A percentile compares a stretch with the other conserved stretches of the same genome.
These are phyloP conservation scores for Gila robusta DNA, from an alignment of 2,797 vertebrate genomes.

Conservation along the genomic window DNA sequence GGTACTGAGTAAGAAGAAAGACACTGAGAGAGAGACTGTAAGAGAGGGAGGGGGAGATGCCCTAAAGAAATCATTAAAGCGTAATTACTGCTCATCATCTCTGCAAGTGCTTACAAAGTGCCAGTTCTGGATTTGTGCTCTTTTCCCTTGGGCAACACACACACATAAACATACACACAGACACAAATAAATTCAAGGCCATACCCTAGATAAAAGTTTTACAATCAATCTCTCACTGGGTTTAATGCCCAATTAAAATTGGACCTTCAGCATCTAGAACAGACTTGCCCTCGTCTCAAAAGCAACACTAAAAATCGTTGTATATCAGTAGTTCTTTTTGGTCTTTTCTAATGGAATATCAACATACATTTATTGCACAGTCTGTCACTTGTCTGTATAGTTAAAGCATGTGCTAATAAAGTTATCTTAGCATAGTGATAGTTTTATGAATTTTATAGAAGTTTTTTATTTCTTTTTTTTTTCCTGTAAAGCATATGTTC, in stretches of 20 bases:
- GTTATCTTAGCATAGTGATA: background rate
- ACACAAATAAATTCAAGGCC: conserved; percentile 57
- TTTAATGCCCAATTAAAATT: conserved; percentile 55
- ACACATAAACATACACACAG: conserved; percentile 57
- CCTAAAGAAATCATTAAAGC: conserved; percentile 83
- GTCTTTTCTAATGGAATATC: conserved; percentile 19
- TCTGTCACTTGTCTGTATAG: background rate
- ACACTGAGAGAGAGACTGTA: conserved; percentile 12
- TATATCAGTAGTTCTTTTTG: conserved; percentile 14
- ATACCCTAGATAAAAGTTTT: conserved; percentile 50
- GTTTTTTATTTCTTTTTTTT: too few relatives aligned
- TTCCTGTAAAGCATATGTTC: background rate
- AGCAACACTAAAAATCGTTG: conserved; percentile 33
- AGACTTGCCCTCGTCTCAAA: conserved; percentile 19
- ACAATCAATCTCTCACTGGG: conserved; percentile 44
- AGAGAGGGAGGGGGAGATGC: conserved; percentile 69
- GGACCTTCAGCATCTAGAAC: conserved; percentile 13
- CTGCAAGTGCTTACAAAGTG: conserved; percentile 80
- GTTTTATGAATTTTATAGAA: background rate
- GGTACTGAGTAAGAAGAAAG: conserved; percentile 37
- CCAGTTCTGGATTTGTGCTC: conserved; percentile 72
- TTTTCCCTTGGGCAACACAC: conserved; percentile 68
- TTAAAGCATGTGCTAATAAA: background rate
- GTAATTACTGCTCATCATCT: conserved; percentile 81
- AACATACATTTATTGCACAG: conserved; percentile 21